phyloP scores from a whole-genome alignment of 2,888 invertebrate species.

The Pegoplata infirma region DNA sequence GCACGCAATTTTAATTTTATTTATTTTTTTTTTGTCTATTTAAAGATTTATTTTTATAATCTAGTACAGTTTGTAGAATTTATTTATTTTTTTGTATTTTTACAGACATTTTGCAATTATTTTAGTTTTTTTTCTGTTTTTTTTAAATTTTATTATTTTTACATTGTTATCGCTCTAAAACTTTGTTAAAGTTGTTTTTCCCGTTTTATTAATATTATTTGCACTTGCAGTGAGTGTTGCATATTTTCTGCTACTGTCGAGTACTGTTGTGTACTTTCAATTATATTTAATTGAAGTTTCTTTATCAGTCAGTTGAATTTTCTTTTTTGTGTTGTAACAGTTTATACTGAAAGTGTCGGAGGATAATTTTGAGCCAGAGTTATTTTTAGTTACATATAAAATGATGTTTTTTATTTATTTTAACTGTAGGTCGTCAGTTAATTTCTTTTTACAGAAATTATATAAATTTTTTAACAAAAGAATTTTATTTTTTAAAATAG shows the following conservation, averaged over 20 bases:
- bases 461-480: too few relatives aligned
- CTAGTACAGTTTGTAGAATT: background rate
- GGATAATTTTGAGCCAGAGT: background rate
- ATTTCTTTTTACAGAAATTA: too few relatives aligned
- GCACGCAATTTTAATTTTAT: too few relatives aligned
- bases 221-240: background rate
- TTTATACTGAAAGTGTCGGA: too few relatives aligned
- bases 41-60: too few relatives aligned
- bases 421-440: too few relatives aligned
- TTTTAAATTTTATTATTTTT: background rate
- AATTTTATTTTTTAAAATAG: too few relatives aligned
- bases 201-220: background rate
- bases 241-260: background rate
- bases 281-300: constrained; percentile 61
- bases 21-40: too few relatives aligned
- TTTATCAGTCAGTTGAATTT: constrained; percentile 49
- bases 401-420: background rate
- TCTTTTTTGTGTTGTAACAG: background rate
- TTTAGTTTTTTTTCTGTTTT: too few relatives aligned
- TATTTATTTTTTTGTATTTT: too few relatives aligned
- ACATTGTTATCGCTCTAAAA: constrained; percentile 15
- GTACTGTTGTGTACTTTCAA: constrained; percentile 16
- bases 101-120: background rate
- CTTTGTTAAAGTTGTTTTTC: constrained; percentile 12
- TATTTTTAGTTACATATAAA: background rate